phyloP scores from a whole-genome alignment of 1,140 invertebrate species.

The Dendrolimus kikuchii region DNA sequence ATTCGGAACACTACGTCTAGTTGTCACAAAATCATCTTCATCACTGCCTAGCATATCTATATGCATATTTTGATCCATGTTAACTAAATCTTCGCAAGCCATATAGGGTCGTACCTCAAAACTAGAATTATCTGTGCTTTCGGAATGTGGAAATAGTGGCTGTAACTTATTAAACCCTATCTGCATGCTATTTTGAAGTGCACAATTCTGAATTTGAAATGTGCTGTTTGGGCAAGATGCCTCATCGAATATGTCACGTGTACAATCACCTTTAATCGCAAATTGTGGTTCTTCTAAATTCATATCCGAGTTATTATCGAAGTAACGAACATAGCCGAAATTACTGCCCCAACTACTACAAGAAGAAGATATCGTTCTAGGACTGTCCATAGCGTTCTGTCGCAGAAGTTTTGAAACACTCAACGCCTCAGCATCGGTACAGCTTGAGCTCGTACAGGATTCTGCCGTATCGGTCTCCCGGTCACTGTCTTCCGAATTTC shows the following conservation, averaged over 20 bases:
- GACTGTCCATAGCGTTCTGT: constrained; percentile 74
- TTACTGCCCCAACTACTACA: constrained; percentile 72
- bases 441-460: constrained; percentile 49
- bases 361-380: constrained; percentile 53
- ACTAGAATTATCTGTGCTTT: constrained; percentile 75
- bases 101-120: constrained; percentile 71
- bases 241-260: constrained; percentile 49
- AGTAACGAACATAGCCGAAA: constrained; percentile 78
- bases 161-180: constrained; percentile 17
- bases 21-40: constrained; percentile 48
- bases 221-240: constrained; percentile 17
- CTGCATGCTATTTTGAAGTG: too few species aligned
- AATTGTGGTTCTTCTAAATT: constrained; percentile 31
- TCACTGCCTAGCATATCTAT: constrained; percentile 47
- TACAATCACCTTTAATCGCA: constrained; percentile 51
- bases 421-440: constrained; percentile 38
- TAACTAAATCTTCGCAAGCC: constrained; percentile 78
- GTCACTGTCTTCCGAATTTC: constrained; percentile 43
- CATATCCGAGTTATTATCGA: constrained; percentile 58
- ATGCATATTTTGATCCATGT: constrained; percentile 73
- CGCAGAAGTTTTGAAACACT: constrained; percentile 64
- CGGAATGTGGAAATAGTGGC: constrained; percentile 63
- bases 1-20: constrained; percentile 54
- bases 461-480: constrained; percentile 52
- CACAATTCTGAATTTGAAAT: constrained; percentile 6